Base-by-base conservation (phyloP, 2,797 vertebrate species). In the Platyrinchus mystaceus region DNA sequence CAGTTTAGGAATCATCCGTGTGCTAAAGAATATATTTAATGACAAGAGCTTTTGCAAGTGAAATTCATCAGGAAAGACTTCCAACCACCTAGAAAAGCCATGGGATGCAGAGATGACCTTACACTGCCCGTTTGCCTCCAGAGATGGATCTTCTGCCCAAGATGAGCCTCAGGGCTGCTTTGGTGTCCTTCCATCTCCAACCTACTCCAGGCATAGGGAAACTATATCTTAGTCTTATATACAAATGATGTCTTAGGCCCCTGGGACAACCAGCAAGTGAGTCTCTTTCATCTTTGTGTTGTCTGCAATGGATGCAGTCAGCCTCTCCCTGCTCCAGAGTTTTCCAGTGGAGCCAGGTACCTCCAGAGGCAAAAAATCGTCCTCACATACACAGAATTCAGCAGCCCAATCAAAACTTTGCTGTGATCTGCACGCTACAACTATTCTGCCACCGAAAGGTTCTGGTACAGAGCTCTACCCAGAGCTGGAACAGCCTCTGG, bases 311-410 rank as follows among this genome's bases (percentile, higher is more conserved):
- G 32, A n/a, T 22, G 53, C 39, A 77, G 26, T 36, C 13, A 23
- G 7, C 2, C 18, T 60, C 34, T 21, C 30, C n/a, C 43, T 86
- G 37, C 18, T 73, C 37, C 63, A 23, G 14, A 7, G 37, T 2
- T 78, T 58, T 70, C 23, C 63, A 30, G 67, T 5, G 46, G 44
- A 71, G 12, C 9, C 53, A 41, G 44, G 28, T 18, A 84, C 17
- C n/a, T 78, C 74, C 53, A 47, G 17, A 20, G 0, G 0, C 21
- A 70, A 73, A 34, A n/a, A 19, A 15, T 5, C 9, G 8, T 26
- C 27, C 18, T 2, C 0, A 0, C 0, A 0, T 11, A 6, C 22
- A 18, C 3, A 13, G 8, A 73, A 87, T 73, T 39, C 58, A 56
- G 12, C 16, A 64, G 20, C 23, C 49, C 27, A 36, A 36, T 12